Evolutionary conservation across 2,888 invertebrate species (phyloP).

Genomic region (Dastarcus helophoroides): DNA sequence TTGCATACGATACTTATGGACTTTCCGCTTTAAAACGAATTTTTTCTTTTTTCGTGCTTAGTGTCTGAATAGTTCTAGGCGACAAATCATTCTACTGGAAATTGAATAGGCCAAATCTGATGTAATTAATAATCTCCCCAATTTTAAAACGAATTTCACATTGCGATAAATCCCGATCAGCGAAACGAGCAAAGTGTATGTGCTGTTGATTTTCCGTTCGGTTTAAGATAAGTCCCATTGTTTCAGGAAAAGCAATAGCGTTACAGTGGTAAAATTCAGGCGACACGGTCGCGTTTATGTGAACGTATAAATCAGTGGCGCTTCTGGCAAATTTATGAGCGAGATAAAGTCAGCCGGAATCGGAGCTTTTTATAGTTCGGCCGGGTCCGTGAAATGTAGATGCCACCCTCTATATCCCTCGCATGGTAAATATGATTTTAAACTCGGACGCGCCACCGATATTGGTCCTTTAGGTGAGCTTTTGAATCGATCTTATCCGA

Average conservation of each 20-base stretch:
- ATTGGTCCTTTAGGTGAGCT: conserved; percentile 33
- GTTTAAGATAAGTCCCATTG: conserved; percentile 1
- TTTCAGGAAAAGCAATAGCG: conserved; percentile 1
- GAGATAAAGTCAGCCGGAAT: conserved; percentile 40
- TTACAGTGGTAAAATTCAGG: conserved; percentile 7
- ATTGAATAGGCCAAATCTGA: no score
- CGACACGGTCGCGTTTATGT: conserved; percentile 34
- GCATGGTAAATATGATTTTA: conserved; percentile 35
- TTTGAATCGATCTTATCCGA: conserved; percentile 29
- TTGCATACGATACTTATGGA: no score
- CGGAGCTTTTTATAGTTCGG: conserved; percentile 38
- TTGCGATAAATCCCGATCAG: no score
- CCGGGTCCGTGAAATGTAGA: conserved; percentile 38
- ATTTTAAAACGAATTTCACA: no score
- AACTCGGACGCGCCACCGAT: conserved; percentile 31
- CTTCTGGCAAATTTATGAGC: conserved; percentile 41
- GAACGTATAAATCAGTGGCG: conserved; percentile 40
- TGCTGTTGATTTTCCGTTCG: background rate
- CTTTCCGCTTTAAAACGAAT: no score
- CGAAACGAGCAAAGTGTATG: background rate
- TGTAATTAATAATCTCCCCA: no score
- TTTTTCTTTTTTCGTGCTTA: no score
- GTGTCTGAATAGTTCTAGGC: no score
- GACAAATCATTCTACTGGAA: no score
- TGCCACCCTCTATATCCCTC: conserved; percentile 25